phyloP scores from a whole-genome alignment of 2,888 invertebrate species.

The Bibio marci region DNA sequence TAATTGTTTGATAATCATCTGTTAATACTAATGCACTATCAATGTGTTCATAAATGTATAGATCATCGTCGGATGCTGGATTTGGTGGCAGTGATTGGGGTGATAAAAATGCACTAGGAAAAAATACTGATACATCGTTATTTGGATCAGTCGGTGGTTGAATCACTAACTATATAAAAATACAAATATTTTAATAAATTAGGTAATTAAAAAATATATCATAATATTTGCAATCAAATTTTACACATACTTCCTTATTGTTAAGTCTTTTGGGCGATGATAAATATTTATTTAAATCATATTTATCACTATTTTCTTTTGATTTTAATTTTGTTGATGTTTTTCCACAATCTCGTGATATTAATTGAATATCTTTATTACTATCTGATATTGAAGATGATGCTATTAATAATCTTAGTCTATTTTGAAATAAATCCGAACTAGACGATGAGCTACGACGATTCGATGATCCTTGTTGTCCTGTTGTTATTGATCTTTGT shows the following conservation, averaged over 20 bases:
- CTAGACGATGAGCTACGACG: constrained; percentile 27
- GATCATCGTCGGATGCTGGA: constrained; percentile 17
- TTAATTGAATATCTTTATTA: constrained; percentile 6
- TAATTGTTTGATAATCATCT: constrained; percentile 40
- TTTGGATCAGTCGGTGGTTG: constrained; percentile 14
- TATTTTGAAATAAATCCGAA: constrained; percentile 56
- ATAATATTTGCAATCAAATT: constrained; percentile 2
- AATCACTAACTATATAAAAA: constrained; percentile 13
- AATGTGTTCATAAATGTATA: constrained; percentile 19
- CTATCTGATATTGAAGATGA: too few species aligned
- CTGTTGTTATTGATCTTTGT: constrained; percentile 23
- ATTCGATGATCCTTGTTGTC: constrained; percentile 19
- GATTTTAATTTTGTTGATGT: not conserved
- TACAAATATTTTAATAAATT: not conserved
- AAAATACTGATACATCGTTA: constrained; percentile 14
- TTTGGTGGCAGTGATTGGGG: constrained; percentile 21
- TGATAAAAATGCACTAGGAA: constrained; percentile 25
- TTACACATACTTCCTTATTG: constrained; percentile 15
- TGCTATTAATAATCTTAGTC: constrained; percentile 49
- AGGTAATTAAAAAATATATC: not conserved
- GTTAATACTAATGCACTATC: constrained; percentile 27
- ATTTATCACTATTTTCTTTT: not conserved
- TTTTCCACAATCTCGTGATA: constrained; percentile 4
- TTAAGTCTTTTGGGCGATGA: constrained; percentile 13
- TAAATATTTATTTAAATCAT: constrained; percentile 14